Percentiles rank a stretch among this genome's conserved stretches.
These are phyloP conservation scores for Scaptomyza flava DNA, from an alignment of 2,888 invertebrate genomes.

Conservation along the genomic window DNA sequence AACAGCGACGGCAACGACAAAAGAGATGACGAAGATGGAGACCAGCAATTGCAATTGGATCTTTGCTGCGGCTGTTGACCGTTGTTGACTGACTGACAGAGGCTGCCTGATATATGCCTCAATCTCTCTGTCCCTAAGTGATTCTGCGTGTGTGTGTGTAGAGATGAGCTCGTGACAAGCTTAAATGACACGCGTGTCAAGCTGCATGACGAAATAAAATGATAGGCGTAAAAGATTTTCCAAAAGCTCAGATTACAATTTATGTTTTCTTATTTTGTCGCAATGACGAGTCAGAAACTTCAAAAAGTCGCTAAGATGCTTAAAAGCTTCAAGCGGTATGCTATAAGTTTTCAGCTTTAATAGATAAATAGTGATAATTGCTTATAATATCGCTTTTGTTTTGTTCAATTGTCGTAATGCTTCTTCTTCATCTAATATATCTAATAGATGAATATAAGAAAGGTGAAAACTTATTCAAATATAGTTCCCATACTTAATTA, in stretches of 20 bases:
- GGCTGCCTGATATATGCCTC: slow-evolving; percentile 28
- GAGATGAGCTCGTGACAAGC: slow-evolving; percentile 42
- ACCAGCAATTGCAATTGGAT: slow-evolving; percentile 36
- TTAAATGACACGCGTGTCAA: slow-evolving; percentile 19
- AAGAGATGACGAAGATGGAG: slow-evolving; percentile 35
- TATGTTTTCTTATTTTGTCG: not conserved
- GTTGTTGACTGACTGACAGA: slow-evolving; percentile 45
- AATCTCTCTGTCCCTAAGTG: not conserved
- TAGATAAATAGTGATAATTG: not conserved
- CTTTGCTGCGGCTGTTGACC: slow-evolving; percentile 59
- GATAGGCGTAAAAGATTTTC: not conserved
- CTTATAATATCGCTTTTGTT: too few species aligned
- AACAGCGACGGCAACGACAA: slow-evolving; percentile 47
- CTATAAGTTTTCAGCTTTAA: not conserved
- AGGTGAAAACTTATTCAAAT: too few species aligned
- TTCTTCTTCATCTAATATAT: too few species aligned
- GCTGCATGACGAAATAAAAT: not conserved
- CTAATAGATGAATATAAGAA: too few species aligned
- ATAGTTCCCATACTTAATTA: too few species aligned
- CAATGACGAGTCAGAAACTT: not conserved
- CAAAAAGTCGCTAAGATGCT: not conserved
- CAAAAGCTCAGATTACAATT: not conserved
- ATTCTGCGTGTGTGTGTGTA: slow-evolving; percentile 6
- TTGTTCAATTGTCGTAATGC: too few species aligned
- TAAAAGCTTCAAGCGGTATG: not conserved